Percentiles rank a stretch among this genome's conserved stretches.
Evolutionary conservation across 2,888 invertebrate species (phyloP).

Genomic region (Oasisia sp.): DNA sequence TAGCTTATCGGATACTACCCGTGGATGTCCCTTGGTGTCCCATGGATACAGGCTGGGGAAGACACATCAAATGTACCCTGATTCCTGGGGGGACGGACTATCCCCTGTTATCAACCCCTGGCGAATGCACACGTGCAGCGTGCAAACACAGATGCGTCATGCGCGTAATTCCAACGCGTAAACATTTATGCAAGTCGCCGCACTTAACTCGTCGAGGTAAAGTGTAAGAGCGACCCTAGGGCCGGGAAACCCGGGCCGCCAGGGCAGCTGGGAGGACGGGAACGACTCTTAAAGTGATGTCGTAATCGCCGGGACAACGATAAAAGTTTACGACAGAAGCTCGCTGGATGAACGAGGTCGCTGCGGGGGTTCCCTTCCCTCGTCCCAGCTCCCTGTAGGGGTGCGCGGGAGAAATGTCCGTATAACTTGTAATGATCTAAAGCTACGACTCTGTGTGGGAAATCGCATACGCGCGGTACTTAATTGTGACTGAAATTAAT

Average conservation of each 20-base stretch:
- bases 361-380: neutral
- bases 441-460: too few relatives aligned
- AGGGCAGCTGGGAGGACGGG: neutral
- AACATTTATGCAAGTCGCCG: neutral
- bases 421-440: too few relatives aligned
- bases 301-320: neutral
- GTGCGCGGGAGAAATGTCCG: neutral
- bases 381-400: neutral
- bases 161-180: neutral
- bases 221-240: neutral
- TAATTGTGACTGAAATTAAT: too few relatives aligned
- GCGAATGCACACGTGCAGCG: neutral
- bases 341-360: neutral
- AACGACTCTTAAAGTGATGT: neutral
- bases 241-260: neutral
- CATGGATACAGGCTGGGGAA: neutral
- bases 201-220: neutral
- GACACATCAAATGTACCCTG: neutral
- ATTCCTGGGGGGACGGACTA: neutral
- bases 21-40: neutral
- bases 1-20: neutral
- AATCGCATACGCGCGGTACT: too few relatives aligned
- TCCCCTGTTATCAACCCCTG: neutral
- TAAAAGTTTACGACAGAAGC: constrained; percentile 5
- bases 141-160: neutral